Evolutionary conservation across 2,797 vertebrate genomes (phyloP).

Genomic region (Avahi laniger): DNA sequence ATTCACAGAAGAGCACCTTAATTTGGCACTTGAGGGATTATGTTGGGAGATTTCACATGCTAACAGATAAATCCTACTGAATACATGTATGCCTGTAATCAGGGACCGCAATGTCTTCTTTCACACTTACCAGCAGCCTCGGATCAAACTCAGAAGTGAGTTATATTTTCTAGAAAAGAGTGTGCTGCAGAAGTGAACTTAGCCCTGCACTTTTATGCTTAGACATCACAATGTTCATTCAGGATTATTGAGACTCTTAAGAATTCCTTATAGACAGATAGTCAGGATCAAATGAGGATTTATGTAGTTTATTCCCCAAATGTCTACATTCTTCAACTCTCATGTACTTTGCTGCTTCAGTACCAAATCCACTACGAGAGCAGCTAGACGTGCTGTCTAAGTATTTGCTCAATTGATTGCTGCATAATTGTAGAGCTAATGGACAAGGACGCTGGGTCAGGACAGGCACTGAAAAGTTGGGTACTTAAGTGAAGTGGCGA

Average conservation of each 20-base stretch:
- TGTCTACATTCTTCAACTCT: background rate
- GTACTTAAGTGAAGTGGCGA: background rate
- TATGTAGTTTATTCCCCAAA: background rate
- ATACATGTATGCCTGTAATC: fast-evolving
- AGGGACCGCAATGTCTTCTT: background rate
- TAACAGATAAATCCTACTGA: background rate
- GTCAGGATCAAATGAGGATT: background rate
- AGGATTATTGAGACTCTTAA: background rate
- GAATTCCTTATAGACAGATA: background rate
- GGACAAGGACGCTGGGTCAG: background rate
- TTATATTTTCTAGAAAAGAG: background rate
- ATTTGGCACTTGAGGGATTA: background rate
- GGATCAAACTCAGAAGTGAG: background rate
- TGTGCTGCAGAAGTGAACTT: background rate
- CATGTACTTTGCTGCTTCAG: background rate
- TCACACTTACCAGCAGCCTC: background rate
- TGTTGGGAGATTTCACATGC: background rate
- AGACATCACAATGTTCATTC: background rate
- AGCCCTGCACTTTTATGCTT: background rate
- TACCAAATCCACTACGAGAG: background rate
- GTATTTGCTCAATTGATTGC: background rate
- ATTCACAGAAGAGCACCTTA: background rate
- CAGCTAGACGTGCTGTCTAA: background rate
- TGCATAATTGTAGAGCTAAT: background rate
- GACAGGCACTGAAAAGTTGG: background rate